Percentiles rank a stretch among this genome's conserved stretches.
phyloP scores from a whole-genome alignment of 2,113 vertebrate species.

The Passerina amoena region DNA sequence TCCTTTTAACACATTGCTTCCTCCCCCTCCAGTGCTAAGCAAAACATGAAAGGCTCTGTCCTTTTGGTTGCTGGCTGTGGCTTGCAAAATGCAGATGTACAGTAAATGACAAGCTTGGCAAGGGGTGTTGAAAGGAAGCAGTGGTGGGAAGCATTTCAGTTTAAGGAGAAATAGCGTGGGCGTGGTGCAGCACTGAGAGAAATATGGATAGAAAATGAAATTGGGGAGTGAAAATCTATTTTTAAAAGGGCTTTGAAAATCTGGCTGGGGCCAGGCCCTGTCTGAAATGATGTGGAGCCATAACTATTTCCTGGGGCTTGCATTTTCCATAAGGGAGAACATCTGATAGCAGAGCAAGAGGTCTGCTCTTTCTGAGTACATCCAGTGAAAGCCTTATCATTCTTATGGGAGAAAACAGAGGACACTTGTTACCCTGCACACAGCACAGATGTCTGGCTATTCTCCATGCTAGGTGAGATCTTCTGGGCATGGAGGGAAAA shows the following conservation, averaged over 20 bases:
- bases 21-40: rapidly evolving
- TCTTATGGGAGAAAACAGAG: slow-evolving; percentile 6
- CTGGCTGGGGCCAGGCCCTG: neutral
- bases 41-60: neutral
- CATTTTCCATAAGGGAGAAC: slow-evolving; percentile 16
- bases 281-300: slow-evolving; percentile 31
- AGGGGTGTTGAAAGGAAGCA: slow-evolving; percentile 5
- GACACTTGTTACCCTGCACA: neutral
- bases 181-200: neutral
- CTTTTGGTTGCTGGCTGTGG: neutral
- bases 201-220: slow-evolving; percentile 32
- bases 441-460: slow-evolving; percentile 36
- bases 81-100: slow-evolving; percentile 7
- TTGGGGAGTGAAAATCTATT: neutral
- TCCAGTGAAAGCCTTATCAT: neutral
- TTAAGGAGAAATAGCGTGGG: slow-evolving; percentile 14
- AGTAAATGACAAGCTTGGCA: neutral
- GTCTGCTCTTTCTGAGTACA: neutral
- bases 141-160: neutral
- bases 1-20: neutral
- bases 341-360: slow-evolving; percentile 29
- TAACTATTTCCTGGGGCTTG: slow-evolving; percentile 24
- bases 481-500: slow-evolving; percentile 1
- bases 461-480: neutral
- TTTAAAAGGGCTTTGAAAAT: slow-evolving; percentile 35